Evolutionary conservation across 2,113 vertebrate species (phyloP).

Genomic region (Zosterops hypoxanthus): DNA sequence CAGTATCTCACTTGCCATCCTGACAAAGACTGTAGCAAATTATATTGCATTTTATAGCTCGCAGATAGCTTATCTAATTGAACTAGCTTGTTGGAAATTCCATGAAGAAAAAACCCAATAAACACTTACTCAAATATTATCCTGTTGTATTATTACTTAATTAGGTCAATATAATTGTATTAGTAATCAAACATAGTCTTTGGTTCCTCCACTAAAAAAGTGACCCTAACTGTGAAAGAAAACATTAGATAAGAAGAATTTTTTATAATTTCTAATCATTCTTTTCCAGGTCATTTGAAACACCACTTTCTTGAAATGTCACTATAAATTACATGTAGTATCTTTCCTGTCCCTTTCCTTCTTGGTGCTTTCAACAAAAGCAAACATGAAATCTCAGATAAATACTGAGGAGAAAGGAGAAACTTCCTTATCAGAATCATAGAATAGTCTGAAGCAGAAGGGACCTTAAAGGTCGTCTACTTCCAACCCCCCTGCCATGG

Average conservation of each 20-base stretch:
- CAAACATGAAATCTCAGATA: background rate
- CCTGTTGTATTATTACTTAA: background rate
- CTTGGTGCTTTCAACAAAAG: background rate
- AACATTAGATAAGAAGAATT: background rate
- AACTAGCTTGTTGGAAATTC: background rate
- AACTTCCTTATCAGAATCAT: background rate
- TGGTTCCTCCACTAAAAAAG: background rate
- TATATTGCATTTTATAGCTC: background rate
- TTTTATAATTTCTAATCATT: background rate
- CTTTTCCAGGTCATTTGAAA: background rate
- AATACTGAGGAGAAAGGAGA: background rate
- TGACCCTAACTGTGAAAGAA: background rate
- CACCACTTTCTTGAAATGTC: background rate
- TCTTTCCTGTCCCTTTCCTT: background rate
- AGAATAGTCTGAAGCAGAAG: background rate
- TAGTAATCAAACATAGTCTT: background rate
- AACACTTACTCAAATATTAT: background rate
- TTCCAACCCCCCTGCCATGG: background rate
- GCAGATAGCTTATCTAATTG: background rate
- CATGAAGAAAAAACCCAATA: background rate
- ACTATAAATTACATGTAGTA: background rate
- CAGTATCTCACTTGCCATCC: background rate
- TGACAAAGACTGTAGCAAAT: background rate
- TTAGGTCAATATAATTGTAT: background rate
- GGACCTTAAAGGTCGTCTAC: background rate